Base-by-base conservation (phyloP, 2,888 invertebrate species). In the Onthophagus sagittarius region DNA sequence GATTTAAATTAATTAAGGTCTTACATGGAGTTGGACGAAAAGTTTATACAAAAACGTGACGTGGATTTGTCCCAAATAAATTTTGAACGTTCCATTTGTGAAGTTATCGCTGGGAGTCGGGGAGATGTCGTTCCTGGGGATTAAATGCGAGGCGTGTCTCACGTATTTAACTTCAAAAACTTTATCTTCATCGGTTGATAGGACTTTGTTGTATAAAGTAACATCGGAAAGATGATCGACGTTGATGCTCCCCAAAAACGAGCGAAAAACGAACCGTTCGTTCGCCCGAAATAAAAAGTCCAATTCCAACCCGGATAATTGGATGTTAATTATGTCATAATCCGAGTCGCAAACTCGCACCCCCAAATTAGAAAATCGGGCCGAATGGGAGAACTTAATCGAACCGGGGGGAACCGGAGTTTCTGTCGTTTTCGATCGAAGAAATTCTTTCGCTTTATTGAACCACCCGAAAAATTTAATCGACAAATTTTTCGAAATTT, bases 131-230 rank as follows among this genome's bases (percentile, higher is more conserved):
- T 85, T 85, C 79, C 81, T 88, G 67, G 86, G 87, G 75, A 87
- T 87, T 69, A 89, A 80, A 75, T 86, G 86, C 6, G 90, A 88
- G 53, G 91, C 91, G 14, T 92, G 90, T 6, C 92, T 87, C 0
- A 93, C 92, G 81, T 92, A 93, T 83, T 94, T 94, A 69, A 94
- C 84, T 80, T 94, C 94, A 76, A 94, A 87, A 0, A 94, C 91
- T 81, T 92, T 93, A 81, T 94, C 94, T 80, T 94, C 94, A 77
- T 94, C 94, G 0, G 93, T 91, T 82, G 91, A 90, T 23, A 94
- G 83, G 73, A 94, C 87, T 88, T 92, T 93, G 0, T 91, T 90
- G 81, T 94, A 94, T 9, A 94, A 85, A 0, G 94, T 93, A 69
- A 91, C 88, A 72, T 93, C 92, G 2, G 91, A 89, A 32, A 93